phyloP scores from a whole-genome alignment of 2,797 vertebrate species.

The Hemitrygon akajei region DNA sequence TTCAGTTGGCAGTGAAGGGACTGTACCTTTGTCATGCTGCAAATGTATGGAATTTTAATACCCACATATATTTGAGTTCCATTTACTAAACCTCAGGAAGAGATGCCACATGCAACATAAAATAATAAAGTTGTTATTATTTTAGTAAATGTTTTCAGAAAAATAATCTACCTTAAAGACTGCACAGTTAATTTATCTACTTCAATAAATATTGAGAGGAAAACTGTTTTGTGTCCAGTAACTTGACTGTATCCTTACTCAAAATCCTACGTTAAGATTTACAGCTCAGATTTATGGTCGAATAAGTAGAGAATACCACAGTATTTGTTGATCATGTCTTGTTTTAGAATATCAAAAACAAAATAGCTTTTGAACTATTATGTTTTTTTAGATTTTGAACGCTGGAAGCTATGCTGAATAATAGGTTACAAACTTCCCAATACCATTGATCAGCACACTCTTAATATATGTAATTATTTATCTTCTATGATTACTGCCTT shows the following conservation, averaged over 20 bases:
- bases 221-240: background rate
- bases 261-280: background rate
- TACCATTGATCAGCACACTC: conserved; percentile 18
- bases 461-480: background rate
- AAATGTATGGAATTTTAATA: background rate
- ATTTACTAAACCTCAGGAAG: background rate
- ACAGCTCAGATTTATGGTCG: background rate
- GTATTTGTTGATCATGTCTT: too few species aligned
- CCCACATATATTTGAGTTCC: background rate
- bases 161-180: background rate
- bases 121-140: too few species aligned
- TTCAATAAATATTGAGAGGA: background rate
- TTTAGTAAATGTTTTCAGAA: background rate
- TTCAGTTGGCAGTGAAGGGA: background rate
- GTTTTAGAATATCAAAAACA: background rate
- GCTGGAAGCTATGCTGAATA: background rate
- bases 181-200: background rate
- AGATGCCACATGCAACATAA: background rate
- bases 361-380: background rate
- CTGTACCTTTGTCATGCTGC: too few species aligned
- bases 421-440: background rate
- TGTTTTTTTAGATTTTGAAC: background rate
- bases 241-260: background rate
- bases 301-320: too few species aligned
- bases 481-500: background rate